Conservation (phyloP, 1,140 invertebrate genomes). For the Harlomillsia oculata region DNA sequence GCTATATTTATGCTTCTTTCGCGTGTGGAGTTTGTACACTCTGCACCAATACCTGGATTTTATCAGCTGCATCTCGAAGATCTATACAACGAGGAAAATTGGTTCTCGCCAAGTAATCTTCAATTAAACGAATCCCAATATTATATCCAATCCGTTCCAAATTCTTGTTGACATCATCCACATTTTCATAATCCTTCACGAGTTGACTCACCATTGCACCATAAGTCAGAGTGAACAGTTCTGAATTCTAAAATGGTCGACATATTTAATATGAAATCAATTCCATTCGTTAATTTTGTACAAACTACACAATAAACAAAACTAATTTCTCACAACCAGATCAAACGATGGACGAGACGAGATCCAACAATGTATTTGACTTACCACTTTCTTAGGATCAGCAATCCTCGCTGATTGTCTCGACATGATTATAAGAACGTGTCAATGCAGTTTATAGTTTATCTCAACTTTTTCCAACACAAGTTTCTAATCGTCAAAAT, state of each 20-base stretch:
- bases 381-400: constrained; percentile 58
- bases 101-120: constrained; percentile 92
- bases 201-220: constrained; percentile 94
- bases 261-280: constrained; percentile 21
- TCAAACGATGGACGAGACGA: neutral
- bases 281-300: too few species aligned
- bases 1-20: constrained; percentile 7
- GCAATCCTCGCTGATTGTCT: constrained; percentile 47
- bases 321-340: constrained; percentile 16
- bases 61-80: constrained; percentile 93
- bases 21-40: too few species aligned
- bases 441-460: too few species aligned
- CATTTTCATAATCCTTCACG: constrained; percentile 92
- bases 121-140: constrained; percentile 92
- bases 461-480: too few species aligned
- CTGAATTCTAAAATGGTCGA: constrained; percentile 71
- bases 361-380: too few species aligned
- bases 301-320: too few species aligned
- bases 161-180: constrained; percentile 92
- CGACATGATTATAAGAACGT: too few species aligned
- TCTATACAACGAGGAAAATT: constrained; percentile 83
- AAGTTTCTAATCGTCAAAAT: too few species aligned
- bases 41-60: constrained; percentile 75
- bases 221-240: constrained; percentile 94
- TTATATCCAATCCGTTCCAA: constrained; percentile 92